Evolutionary conservation across 2,113 vertebrate genomes (phyloP), one percentile per base, ranked within the genome.

Genomic region (Thalassoma bifasciatum): DNA sequence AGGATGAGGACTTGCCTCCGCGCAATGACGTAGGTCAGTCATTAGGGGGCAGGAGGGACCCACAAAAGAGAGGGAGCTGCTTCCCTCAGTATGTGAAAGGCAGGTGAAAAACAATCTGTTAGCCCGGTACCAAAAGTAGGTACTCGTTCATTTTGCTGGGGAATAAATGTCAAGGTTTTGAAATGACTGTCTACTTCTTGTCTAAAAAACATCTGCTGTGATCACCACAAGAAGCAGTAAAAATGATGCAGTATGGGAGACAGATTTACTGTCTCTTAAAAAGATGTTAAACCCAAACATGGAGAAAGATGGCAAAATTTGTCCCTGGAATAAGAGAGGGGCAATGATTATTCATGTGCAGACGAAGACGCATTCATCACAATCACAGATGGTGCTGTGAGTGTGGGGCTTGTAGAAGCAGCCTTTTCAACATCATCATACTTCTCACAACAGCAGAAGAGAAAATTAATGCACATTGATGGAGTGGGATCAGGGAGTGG

Each of bases 1-100:
- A 98, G 85, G 96, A 98, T 50, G 96, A 98, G 82, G 95, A 98
- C 76, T 88, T 97, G 79, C 96, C 96, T 46, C 96, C 95, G 1
- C 93, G 96, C 81, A 97, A 97, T 72, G 96, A 98, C 64, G 88
- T 93, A 63, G 96, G 96, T 98, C 78, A 93, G 92, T 90, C 78
- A 30, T 50, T 81, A 84, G 88, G 66, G 69, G 86, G 79, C 83
- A 81, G 88, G 52, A 76, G 40, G 66, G 66, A 86, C 72, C 69
- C 65, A 67, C 58, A 75, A 6, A 53, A 21, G 54, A 34, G 24
- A 57, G 9, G 22, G 14, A 17, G 36, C 52, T 47, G 24, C 63
- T 67, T 61, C 50, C 67, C 36, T 50, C 38, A 23, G 6, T 21
- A 19, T 56, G 44, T 70, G 19, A 68, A 42, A 76, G 37, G 47